phyloP scores from a whole-genome alignment of 2,888 invertebrate genomes.

The Latrodectus elegans region DNA sequence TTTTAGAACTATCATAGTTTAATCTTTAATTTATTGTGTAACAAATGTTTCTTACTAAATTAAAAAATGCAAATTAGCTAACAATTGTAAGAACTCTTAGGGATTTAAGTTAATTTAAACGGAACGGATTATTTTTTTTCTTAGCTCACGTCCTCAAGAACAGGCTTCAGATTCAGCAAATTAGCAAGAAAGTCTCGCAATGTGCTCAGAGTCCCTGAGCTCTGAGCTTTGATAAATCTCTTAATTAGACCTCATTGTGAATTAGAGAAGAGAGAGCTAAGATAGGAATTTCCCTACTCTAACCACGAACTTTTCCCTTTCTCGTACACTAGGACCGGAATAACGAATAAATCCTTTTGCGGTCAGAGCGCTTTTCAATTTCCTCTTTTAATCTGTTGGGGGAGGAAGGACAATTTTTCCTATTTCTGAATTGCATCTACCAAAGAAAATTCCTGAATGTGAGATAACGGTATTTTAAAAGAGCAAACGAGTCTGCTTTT shows the following conservation, averaged over 20 bases:
- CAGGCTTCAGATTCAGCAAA: no score
- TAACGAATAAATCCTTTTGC: conserved; percentile 63
- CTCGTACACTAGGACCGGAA: conserved; percentile 42
- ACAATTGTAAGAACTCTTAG: no score
- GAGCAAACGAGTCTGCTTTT: conserved; percentile 15
- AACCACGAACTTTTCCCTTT: conserved; percentile 43
- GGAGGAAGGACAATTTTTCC: neutral
- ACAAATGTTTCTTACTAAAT: no score
- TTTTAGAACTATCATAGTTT: no score
- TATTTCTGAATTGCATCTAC: conserved; percentile 40
- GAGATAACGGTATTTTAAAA: conserved; percentile 50
- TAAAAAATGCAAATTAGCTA: no score
- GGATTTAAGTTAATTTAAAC: no score
- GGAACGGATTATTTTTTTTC: no score
- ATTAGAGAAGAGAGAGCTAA: conserved; percentile 39
- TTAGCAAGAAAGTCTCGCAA: conserved; percentile 17
- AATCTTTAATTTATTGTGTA: no score
- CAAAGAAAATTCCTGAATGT: conserved; percentile 32
- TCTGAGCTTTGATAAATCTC: conserved; percentile 56
- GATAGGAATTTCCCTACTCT: conserved; percentile 59
- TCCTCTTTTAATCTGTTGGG: conserved; percentile 43
- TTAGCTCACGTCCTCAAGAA: no score
- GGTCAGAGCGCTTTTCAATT: conserved; percentile 66
- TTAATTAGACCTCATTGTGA: conserved; percentile 66
- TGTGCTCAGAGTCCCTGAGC: conserved; percentile 11